These are phyloP conservation scores for Rhagonycha fulva DNA, from an alignment of 2,888 invertebrate species.

Conservation along the genomic window DNA sequence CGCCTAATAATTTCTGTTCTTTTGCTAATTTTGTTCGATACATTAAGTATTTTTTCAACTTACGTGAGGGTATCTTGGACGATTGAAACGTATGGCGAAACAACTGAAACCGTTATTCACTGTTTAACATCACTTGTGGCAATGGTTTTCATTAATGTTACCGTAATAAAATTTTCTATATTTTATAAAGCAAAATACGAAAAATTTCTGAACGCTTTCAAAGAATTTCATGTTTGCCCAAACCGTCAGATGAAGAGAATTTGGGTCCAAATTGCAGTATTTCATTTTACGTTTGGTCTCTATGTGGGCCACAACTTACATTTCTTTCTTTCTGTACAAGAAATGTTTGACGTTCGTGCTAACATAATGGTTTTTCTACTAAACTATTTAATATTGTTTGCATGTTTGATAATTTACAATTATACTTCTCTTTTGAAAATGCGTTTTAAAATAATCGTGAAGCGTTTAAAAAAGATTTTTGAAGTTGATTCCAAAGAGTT, in stretches of 20 bases:
- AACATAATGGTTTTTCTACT: background rate
- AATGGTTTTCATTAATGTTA: background rate
- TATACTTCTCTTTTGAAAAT: background rate
- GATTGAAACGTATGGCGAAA: background rate
- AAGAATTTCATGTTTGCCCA: background rate
- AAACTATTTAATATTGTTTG: background rate
- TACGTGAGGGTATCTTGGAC: background rate
- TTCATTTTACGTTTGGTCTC: background rate
- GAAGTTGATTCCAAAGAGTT: background rate
- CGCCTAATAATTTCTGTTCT: background rate
- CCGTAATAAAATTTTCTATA: background rate
- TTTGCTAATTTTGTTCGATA: background rate
- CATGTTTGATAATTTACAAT: background rate
- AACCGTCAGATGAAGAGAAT: background rate
- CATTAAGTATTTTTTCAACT: background rate
- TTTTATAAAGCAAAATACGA: background rate
- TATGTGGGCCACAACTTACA: background rate
- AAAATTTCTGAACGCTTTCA: background rate
- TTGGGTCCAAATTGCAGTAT: background rate
- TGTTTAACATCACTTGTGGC: background rate
- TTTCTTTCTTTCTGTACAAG: background rate
- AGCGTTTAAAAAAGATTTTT: background rate
- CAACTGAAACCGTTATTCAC: background rate
- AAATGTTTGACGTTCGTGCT: background rate
- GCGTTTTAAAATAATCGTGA: background rate